Base-by-base conservation (phyloP, 1,140 invertebrate species). In the Drosophila melanica region DNA sequence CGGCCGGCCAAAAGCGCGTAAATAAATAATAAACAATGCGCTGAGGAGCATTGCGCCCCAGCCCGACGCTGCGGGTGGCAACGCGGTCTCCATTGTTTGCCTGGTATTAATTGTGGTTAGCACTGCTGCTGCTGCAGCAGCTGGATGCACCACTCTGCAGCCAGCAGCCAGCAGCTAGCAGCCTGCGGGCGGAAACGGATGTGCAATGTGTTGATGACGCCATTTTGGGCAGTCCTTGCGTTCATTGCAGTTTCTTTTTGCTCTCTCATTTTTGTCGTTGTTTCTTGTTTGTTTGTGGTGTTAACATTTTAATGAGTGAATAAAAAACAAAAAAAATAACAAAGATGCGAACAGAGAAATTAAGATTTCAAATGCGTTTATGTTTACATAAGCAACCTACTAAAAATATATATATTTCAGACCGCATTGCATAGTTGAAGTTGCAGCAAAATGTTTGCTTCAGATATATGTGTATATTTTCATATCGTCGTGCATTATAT, bases 171-270 rank as follows among this genome's bases (percentile, higher is more conserved):
- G 30, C 30, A 8, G 30, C 30, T 58, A 10, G 69, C 35, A 20
- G 44, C 14, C n/a, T 27, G 14, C 42, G 55, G 65, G 42, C 79
- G 69, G 78, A 77, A 86, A 58, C 81, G 81, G 82, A 85, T 81
- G 78, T 85, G 81, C 81, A 86, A 81, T 81, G 78, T 86, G 81
- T 75, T 77, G 62, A 64, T 86, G 74, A 86, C 78, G 85, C 74
- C 78, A 78, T 73, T 66, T 72, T 58, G n/a, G n/a, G 16, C 51
- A 27, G 42, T 64, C 48, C 16, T 57, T 58, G 42, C 47, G 41
- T 23, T 69, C 12, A 59, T 51, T 62, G 33, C 33, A 50, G 54
- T 67, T 18, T 30, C 60, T 60, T 50, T 69, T 75, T 63, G n/a
- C n/a, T 44, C 55, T 41, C 51, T 66, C 48, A 23, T 69, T 74